These are phyloP conservation scores for Spisula subtruncata DNA, from an alignment of 2,888 invertebrate genomes.

Conservation along the genomic window DNA sequence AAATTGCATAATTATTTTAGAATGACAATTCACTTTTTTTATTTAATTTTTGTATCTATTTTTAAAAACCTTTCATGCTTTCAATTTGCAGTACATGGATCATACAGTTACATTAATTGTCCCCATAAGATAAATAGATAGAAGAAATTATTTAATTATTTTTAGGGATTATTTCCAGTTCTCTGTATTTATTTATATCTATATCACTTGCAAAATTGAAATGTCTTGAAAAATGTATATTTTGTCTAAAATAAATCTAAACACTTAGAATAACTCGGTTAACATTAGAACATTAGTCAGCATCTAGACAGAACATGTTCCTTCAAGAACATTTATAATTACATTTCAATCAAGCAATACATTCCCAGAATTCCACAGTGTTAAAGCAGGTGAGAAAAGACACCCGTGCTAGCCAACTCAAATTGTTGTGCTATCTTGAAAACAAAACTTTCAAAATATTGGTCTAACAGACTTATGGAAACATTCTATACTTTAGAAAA, in stretches of 20 bases:
- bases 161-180: not conserved
- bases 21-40: too few species aligned
- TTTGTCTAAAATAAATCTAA: not conserved
- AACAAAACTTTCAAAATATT: constrained; percentile 52
- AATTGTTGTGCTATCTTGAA: constrained; percentile 38
- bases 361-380: constrained; percentile 59
- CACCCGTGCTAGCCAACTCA: constrained; percentile 32
- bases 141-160: too few species aligned
- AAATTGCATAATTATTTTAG: too few species aligned
- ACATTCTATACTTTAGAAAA: not conserved
- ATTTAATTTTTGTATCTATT: too few species aligned
- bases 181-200: not conserved
- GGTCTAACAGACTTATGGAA: constrained; percentile 17
- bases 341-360: constrained; percentile 61
- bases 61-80: too few species aligned
- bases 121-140: too few species aligned
- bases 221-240: not conserved
- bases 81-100: too few species aligned
- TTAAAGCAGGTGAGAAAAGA: constrained; percentile 48
- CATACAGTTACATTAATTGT: too few species aligned
- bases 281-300: constrained; percentile 5
- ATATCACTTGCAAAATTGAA: not conserved
- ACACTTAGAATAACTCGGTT: not conserved
- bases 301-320: constrained; percentile 35
- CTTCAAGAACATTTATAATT: constrained; percentile 43